Evolutionary conservation across 2,797 vertebrate species (phyloP).

Genomic region (Geotrypetes seraphini): DNA sequence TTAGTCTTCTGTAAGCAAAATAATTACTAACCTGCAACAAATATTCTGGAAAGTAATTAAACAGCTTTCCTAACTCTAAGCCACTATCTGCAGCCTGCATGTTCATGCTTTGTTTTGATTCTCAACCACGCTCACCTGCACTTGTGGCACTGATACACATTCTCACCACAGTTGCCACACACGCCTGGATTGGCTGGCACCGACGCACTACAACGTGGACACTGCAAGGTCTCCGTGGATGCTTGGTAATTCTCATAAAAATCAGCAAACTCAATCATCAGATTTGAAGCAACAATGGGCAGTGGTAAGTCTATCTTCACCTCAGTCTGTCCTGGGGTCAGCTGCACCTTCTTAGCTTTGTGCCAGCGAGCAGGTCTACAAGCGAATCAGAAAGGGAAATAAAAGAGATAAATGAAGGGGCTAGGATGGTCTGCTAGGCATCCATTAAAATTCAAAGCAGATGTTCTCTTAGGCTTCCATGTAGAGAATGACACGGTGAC

Average conservation of each 20-base stretch:
- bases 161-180: constrained; percentile 95
- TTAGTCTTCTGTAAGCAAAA: too few relatives aligned
- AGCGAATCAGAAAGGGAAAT: background rate
- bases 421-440: too few relatives aligned
- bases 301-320: constrained; percentile 94
- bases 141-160: constrained; percentile 97
- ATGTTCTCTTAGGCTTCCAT: too few relatives aligned
- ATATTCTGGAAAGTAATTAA: too few relatives aligned
- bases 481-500: too few relatives aligned
- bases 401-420: accelerated
- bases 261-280: constrained; percentile 97
- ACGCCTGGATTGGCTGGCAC: constrained; percentile 95
- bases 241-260: constrained; percentile 98
- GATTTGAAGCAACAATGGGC: constrained; percentile 93
- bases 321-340: constrained; percentile 92
- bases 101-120: too few relatives aligned
- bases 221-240: constrained; percentile 93
- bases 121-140: constrained; percentile 93
- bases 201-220: constrained; percentile 91
- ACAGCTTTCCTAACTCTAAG: too few relatives aligned
- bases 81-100: too few relatives aligned
- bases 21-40: too few relatives aligned
- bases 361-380: constrained; percentile 92
- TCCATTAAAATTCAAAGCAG: too few relatives aligned
- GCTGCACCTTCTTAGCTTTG: constrained; percentile 94